Evolutionary conservation across 2,113 vertebrate genomes (phyloP).

Genomic region (Lonchura striata): DNA sequence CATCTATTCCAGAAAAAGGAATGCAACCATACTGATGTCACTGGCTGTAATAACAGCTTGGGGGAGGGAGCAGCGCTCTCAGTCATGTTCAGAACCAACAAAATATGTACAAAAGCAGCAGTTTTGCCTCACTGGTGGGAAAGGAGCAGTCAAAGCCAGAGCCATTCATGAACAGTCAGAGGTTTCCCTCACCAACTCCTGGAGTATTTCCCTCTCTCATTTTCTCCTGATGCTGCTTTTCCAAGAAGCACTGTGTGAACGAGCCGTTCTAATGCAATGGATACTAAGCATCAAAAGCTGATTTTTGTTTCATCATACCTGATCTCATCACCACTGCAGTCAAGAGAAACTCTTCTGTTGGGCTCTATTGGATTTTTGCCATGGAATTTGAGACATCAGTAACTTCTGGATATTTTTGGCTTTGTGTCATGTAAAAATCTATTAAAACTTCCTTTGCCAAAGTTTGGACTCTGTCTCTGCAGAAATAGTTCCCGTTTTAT

Average conservation of each 20-base stretch:
- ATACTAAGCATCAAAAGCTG: neutral
- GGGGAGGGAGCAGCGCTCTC: neutral
- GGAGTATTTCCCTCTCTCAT: neutral
- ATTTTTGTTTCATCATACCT: constrained; percentile 13
- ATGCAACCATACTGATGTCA: neutral
- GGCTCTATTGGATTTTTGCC: neutral
- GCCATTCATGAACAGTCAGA: neutral
- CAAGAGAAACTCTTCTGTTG: constrained; percentile 1
- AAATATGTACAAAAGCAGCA: neutral
- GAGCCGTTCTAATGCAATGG: neutral
- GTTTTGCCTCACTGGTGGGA: neutral
- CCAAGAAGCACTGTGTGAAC: neutral
- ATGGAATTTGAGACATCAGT: constrained; percentile 47
- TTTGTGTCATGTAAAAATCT: constrained; percentile 44
- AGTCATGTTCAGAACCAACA: neutral
- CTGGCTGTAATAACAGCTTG: neutral
- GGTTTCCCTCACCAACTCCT: neutral
- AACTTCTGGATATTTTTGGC: constrained; percentile 43
- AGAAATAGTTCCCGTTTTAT: constrained; percentile 41
- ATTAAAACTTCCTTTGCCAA: constrained; percentile 57
- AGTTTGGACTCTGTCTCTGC: constrained; percentile 40
- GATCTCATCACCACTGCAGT: neutral
- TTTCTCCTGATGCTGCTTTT: constrained; percentile 12
- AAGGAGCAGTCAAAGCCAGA: neutral
- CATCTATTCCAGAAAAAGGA: neutral